Percentiles rank a stretch among this genome's conserved stretches.
These are phyloP conservation scores for Ophioderma brevispina DNA, from an alignment of 35 echinoderm and acorn worm species.

Conservation along the genomic window DNA sequence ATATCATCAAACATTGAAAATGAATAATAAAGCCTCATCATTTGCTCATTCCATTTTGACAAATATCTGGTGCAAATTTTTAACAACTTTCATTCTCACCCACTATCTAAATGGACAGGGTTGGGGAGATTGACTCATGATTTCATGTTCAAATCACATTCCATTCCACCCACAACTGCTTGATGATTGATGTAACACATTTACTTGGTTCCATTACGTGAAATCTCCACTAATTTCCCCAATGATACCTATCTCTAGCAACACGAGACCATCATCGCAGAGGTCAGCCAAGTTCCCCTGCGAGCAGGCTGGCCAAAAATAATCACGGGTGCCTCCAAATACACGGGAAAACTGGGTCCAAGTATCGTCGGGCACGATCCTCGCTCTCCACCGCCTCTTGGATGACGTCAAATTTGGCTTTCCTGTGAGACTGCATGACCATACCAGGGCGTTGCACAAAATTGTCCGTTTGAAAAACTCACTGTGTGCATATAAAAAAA, in stretches of 20 bases:
- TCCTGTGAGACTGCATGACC: conserved; percentile 90
- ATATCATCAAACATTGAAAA: too few relatives aligned
- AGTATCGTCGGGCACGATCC: conserved; percentile 71
- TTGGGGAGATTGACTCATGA: too few relatives aligned
- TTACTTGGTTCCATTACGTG: conserved; percentile 70
- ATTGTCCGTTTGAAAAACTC: conserved; percentile 99
- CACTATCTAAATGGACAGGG: too few relatives aligned
- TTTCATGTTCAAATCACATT: too few relatives aligned
- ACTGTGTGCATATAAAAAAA: too few relatives aligned
- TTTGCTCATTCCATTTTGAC: too few relatives aligned
- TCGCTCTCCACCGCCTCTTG: conserved; percentile 92
- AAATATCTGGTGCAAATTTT: too few relatives aligned
- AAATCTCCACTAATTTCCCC: conserved; percentile 95
- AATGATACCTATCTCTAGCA: conserved; percentile 83
- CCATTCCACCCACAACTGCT: too few relatives aligned
- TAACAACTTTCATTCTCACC: too few relatives aligned
- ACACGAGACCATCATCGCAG: conserved; percentile 96
- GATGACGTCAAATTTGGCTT: conserved; percentile 88
- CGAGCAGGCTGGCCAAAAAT: conserved; percentile 71
- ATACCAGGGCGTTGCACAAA: conserved; percentile 95
- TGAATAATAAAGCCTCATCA: too few relatives aligned
- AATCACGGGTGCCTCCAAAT: conserved; percentile 87
- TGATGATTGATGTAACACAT: too few relatives aligned
- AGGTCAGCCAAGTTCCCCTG: conserved; percentile 81
- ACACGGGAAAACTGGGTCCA: conserved; percentile 93